Base-by-base conservation (phyloP, 2,113 vertebrate species). In the Corvus cornix region DNA sequence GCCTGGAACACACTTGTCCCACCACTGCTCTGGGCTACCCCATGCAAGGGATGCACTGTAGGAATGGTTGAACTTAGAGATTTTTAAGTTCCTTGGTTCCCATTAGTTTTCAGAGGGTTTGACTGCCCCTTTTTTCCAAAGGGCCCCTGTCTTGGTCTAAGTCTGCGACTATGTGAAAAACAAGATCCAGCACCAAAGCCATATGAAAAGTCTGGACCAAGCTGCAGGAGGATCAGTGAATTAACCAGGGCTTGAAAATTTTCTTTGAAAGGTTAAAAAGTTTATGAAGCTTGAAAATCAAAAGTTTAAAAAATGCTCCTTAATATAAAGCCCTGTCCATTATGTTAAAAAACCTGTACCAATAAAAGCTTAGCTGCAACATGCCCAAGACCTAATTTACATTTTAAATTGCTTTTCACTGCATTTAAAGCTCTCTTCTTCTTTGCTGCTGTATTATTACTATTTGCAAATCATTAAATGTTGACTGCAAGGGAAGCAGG, bases 401-500 rank as follows among this genome's bases (percentile, higher is more conserved):
- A 81, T 87, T 84, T 91, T 44, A 56, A 89, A 56, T 86, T 87
- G 37, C 56, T 78, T 73, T 75, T 46, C 52, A 24, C 30, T 76
- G 48, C 73, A 73, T 91, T 95, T 87, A 89, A 90, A 46, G 48
- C n/a, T 63, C 28, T 83, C 91, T 24, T 89, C 72, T 91, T 55
- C 49, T 96, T 91, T 79, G 30, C 70, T 31, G 63, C 35, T 63
- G 41, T 63, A 85, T 88, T 86, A 79, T 64, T 92, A 51, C 52
- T 92, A 77, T 84, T 91, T 91, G 49, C 31, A 96, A 95, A 88
- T 68, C 81, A 90, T 70, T 77, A 84, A 81, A 89, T 64, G 67
- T 48, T 89, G 86, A 85, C 84, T 94, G 85, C 82, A 76, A 84
- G 76, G 87, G 73, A 94, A 95, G 70, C 64, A 95, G 78, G 48